phyloP scores from a whole-genome alignment of 2,888 invertebrate species.

The Brachyptera risi region DNA sequence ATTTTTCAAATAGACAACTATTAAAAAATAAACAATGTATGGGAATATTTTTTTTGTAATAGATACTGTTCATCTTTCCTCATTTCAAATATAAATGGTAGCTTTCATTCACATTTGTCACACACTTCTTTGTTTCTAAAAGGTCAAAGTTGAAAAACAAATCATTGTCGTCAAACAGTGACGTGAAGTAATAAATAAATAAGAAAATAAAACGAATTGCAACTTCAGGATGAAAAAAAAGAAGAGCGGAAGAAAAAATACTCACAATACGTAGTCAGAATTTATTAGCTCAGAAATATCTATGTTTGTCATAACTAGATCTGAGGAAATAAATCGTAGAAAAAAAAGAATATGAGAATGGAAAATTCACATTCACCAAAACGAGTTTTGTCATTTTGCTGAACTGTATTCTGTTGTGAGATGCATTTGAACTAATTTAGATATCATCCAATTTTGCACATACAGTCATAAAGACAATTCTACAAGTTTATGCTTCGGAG shows the following conservation, averaged over 20 bases:
- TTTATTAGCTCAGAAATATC: slow-evolving; percentile 2
- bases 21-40: not conserved
- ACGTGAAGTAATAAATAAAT: not conserved
- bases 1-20: not conserved
- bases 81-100: not conserved
- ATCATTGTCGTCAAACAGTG: not conserved
- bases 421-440: slow-evolving; percentile 9
- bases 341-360: not conserved
- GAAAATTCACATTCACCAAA: slow-evolving; percentile 1
- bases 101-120: not conserved
- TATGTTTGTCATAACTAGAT: not conserved
- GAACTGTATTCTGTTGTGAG: no score
- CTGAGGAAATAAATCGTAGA: not conserved
- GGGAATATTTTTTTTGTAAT: not conserved
- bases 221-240: no score
- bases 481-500: no score
- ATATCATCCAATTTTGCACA: slow-evolving; percentile 4
- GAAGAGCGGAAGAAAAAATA: no score
- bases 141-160: not conserved
- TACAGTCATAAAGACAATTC: no score
- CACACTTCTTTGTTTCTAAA: not conserved
- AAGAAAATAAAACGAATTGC: not conserved
- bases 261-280: not conserved
- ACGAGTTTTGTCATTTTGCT: not conserved
- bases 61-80: not conserved